Evolutionary conservation across 1,140 invertebrate species (phyloP), one percentile per base, ranked within the genome.

Genomic region (Batillaria attramentaria): DNA sequence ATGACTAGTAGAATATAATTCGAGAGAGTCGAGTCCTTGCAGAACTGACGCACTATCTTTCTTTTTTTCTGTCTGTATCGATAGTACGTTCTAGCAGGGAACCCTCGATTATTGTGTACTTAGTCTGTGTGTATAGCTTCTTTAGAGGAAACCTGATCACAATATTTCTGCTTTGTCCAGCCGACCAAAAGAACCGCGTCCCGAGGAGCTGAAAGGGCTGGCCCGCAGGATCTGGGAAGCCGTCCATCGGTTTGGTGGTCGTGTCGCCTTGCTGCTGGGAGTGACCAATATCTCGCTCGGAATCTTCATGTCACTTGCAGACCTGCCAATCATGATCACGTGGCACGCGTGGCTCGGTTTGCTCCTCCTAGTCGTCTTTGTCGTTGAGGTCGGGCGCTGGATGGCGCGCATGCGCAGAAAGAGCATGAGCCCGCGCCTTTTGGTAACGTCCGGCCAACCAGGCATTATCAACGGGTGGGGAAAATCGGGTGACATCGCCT

Each of bases 401-500:
- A 20, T 31, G 28, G 4, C 31, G 33, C 33, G 39, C 66, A 37
- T 69, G 66, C 66, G 66, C 33, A 24, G 35, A 37, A 41, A 69
- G 33, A 20, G 66, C 6, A 35, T 24, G 35, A 33, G 66, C 66
- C 24, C 24, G 13, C 62, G 13, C 13, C 28, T 20, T 8, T 35
- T 16, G 66, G n/a, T 41, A 20, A 6, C 39, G 33, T 41, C 33
- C 5, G 24, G 39, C 20, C 33, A 28, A 4, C 31, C 33, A 28
- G 39, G 33, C 33, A 35, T 69, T 35, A 69, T 69, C 66, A 69
- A 69, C 66, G 66, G 66, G 28, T 69, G 66, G 66, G 66, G 39
- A 35, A 69, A 37, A 41, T 54, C 18, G 18, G 66, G 66, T 10
- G 66, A 69, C 1, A n/a, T 24, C 13, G 33, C 8, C 35, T 37